These are phyloP conservation scores for Lysandra coridon DNA, from an alignment of 2,888 invertebrate species.

Conservation along the genomic window DNA sequence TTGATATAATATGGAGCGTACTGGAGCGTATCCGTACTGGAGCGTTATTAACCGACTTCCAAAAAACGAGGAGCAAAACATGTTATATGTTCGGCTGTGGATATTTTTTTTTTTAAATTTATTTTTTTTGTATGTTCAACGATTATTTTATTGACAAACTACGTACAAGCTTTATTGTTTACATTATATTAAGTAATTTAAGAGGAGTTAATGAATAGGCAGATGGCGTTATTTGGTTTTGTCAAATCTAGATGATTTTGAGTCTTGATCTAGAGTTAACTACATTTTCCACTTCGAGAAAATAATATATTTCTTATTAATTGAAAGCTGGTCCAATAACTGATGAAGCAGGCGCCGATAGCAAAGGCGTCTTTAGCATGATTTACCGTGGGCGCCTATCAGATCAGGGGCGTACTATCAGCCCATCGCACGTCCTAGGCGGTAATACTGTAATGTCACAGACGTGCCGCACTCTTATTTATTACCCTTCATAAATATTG, in stretches of 20 bases:
- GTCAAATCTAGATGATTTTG: too few species aligned
- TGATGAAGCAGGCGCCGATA: conserved; percentile 31
- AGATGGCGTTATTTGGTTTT: too few species aligned
- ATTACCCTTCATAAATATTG: conserved; percentile 20
- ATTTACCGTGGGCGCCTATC: conserved; percentile 42
- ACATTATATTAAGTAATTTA: too few species aligned
- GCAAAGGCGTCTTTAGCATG: conserved; percentile 36
- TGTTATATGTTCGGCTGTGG: too few species aligned
- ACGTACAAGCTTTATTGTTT: neutral
- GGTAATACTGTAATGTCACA: conserved; percentile 22
- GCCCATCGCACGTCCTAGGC: conserved; percentile 28
- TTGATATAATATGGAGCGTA: neutral
- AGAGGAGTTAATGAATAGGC: too few species aligned
- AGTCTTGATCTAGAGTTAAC: too few species aligned
- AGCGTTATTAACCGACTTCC: too few species aligned
- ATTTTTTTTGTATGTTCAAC: too few species aligned
- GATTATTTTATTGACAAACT: neutral
- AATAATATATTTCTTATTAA: conserved; percentile 13
- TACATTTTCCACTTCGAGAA: neutral
- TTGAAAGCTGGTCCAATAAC: conserved; percentile 29
- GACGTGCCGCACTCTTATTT: conserved; percentile 16
- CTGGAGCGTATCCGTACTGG: neutral
- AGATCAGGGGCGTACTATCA: conserved; percentile 26
- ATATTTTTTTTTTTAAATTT: too few species aligned
- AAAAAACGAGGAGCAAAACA: too few species aligned